Base-by-base conservation (phyloP, 64 coral and sea anemone species). In the Montipora capricornis region DNA sequence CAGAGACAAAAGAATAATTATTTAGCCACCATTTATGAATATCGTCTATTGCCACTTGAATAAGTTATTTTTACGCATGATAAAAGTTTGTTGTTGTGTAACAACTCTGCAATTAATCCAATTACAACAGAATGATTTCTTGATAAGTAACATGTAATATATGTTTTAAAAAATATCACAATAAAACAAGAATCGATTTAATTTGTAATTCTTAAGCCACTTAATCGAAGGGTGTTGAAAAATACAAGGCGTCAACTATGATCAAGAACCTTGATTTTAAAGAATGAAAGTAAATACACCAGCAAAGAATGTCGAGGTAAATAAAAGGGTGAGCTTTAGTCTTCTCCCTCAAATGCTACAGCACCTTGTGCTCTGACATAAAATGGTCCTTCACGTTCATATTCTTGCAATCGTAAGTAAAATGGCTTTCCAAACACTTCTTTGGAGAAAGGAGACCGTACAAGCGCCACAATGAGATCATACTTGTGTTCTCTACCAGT, bases 341-440 rank as follows among this genome's bases (percentile, higher is more conserved):
- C 85, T 84, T 89, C 84, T 49, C 96, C 98, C 44, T 99, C 98
- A 86, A 99, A 92, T 45, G 98, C 92, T 4, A 99, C 95, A 77
- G 98, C 89, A 9, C 92, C 92, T 29, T 99, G 83, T 70, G 95
- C 95, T 55, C 74, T 81, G 6, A 77, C 95, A 87, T 89, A 99
- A 47, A 99, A 99, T 57, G 98, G 95, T 53, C 98, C 98, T 81
- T 99, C 98, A n/a, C 93, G 82, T 67, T 96, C 95, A 73, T 94
- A 99, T 80, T 99, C 95, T 11, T 81, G 91, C 5, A 99, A 84
- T 68, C 89, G 87, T 73, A 99, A 87, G 45, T 96, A 62, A 79
- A 88, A 94, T 8, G 95, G 98, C 47, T 92, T 94, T 5, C 94
- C 98, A 96, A 96, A 99, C 20, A 90, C 87, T 78, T 94, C 82